phyloP scores from a whole-genome alignment of 2,797 vertebrate species.

The Pipistrellus kuhlii region DNA sequence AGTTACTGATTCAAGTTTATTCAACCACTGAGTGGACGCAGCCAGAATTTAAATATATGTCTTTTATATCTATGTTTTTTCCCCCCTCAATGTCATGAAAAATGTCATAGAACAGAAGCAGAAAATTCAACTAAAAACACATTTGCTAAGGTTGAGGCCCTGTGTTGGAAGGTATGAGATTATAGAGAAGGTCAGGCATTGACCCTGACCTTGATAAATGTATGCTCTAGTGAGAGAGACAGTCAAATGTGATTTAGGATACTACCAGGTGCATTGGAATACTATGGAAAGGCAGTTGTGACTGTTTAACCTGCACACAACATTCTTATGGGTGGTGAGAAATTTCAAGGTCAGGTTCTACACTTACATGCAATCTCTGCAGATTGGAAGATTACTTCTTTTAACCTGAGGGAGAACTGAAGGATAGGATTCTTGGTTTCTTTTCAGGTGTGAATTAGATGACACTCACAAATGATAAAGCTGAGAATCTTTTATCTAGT shows the following conservation, averaged over 20 bases:
- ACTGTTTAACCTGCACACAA: conserved; percentile 54
- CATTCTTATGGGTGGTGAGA: conserved; percentile 25
- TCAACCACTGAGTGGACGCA: not conserved
- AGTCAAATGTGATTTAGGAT: not conserved
- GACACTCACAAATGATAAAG: conserved; percentile 41
- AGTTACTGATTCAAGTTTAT: not conserved
- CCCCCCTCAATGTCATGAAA: not conserved
- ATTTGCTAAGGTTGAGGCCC: not conserved
- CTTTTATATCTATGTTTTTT: not conserved
- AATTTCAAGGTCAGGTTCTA: conserved; percentile 82
- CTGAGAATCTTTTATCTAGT: conserved; percentile 65
- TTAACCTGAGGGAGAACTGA: conserved; percentile 73
- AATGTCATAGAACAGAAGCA: not conserved
- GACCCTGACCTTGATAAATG: not conserved
- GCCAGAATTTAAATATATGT: conserved; percentile 18
- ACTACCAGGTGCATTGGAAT: not conserved
- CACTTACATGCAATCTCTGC: conserved; percentile 81
- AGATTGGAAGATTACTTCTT: conserved; percentile 85
- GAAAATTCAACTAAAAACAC: not conserved
- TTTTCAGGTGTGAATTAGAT: conserved; percentile 72
- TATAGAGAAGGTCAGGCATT: not conserved
- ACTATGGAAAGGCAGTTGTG: not conserved
- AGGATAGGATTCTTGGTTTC: conserved; percentile 47
- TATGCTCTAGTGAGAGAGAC: not conserved
- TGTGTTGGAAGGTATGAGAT: not conserved